phyloP scores from a whole-genome alignment of 2,797 vertebrate species.

The Tauraco hartlaubi region DNA sequence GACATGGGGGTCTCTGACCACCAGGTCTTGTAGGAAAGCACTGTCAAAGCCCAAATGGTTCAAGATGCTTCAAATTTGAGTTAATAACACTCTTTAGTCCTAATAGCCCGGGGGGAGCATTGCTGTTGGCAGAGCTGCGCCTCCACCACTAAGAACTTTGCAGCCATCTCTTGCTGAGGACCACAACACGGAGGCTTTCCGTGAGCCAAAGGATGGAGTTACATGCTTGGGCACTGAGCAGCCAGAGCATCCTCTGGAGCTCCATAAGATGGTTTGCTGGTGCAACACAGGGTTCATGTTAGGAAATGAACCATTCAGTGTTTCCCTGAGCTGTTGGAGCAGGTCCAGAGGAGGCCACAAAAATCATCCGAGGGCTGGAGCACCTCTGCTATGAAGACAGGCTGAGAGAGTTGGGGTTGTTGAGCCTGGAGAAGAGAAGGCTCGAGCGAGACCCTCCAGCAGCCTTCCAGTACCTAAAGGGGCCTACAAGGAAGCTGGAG shows the following conservation, averaged over 20 bases:
- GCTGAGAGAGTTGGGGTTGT: too few relatives aligned
- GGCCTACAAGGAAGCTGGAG: too few relatives aligned
- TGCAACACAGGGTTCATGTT: not conserved
- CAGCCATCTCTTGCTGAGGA: not conserved
- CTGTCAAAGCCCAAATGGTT: not conserved
- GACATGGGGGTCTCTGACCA: not conserved
- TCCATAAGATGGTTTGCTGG: rapidly evolving
- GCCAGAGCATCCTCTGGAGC: not conserved
- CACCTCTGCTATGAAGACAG: too few relatives aligned
- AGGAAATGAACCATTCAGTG: not conserved
- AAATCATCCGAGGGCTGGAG: too few relatives aligned
- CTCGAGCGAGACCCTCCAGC: too few relatives aligned
- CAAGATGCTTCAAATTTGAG: not conserved
- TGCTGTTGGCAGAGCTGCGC: not conserved
- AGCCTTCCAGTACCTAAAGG: too few relatives aligned
- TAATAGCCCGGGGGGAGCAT: too few relatives aligned
- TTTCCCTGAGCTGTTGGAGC: not conserved
- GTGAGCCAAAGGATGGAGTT: not conserved
- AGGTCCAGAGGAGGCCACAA: too few relatives aligned
- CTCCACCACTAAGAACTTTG: not conserved
- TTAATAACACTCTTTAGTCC: not conserved
- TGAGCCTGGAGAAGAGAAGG: too few relatives aligned
- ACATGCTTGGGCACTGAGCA: rapidly evolving
- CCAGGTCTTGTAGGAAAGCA: not conserved
- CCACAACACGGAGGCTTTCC: rapidly evolving